These are phyloP conservation scores for Neomicropteryx cornuta DNA, from an alignment of 1,140 invertebrate species.

Conservation along the genomic window DNA sequence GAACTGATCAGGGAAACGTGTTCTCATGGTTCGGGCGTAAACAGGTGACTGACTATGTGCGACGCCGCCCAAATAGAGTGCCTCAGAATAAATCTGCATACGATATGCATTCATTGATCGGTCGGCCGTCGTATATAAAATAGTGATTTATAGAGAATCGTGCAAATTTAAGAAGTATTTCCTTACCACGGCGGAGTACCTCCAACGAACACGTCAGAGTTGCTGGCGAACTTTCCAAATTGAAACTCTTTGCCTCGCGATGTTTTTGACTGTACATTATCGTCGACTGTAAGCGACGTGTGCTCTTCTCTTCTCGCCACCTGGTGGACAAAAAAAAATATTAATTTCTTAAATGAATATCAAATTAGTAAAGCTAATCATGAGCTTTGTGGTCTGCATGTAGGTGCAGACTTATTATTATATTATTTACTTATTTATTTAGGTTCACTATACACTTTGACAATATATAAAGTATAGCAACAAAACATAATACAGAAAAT, in stretches of 20 bases:
- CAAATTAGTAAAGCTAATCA: neutral
- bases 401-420: no score
- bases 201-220: slow-evolving; percentile 86
- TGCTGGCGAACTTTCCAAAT: slow-evolving; percentile 72
- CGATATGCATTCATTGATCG: no score
- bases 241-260: slow-evolving; percentile 76
- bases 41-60: no score
- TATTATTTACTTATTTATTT: no score
- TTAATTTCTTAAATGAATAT: slow-evolving; percentile 1
- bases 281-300: slow-evolving; percentile 73
- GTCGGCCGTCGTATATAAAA: neutral
- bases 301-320: slow-evolving; percentile 62
- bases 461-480: no score
- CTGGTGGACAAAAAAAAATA: slow-evolving; percentile 17
- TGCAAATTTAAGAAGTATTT: neutral
- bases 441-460: no score
- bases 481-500: no score
- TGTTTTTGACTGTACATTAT: slow-evolving; percentile 56
- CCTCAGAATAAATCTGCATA: no score
- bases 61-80: no score
- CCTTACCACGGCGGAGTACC: slow-evolving; percentile 74
- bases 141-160: slow-evolving; percentile 1
- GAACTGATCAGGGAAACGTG: no score
- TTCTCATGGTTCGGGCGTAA: no score
- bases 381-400: no score